Base-by-base conservation (phyloP, 1,140 invertebrate genomes). In the Triops longicaudatus region DNA sequence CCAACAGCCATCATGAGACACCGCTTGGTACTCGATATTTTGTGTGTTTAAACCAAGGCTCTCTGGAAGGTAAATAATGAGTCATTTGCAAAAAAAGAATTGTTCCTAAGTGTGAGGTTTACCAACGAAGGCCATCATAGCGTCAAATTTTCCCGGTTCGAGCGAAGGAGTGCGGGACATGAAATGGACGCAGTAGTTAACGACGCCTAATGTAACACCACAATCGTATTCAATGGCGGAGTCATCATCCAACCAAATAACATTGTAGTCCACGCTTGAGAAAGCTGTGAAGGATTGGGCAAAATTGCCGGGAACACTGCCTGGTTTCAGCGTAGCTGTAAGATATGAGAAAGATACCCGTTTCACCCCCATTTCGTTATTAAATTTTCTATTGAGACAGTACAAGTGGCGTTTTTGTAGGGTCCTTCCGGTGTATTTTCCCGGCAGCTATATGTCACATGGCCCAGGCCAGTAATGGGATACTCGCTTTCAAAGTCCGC, bases 151-250 rank as follows among this genome's bases (percentile, higher is more conserved):
- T 0, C 73, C 77, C 4, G 74, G 27, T 26, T 79, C 72, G 4
- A 82, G 79, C 9, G 78, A 78, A 2, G 82, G 81, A 12, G 79
- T 82, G 12, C 83, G 78, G 0, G 83, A 81, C 79, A 84, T 80
- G 72, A 84, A 80, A 77, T 84, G 83, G 11, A 84, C 78, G 78
- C 83, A 84, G 78, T 84, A 84, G 75, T 84, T 82, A 17, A 81
- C 80, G 2, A 80, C 72, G 10, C 82, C 81, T 1, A 82, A 43
- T 26, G 80, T 50, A 17, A 74, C 79, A 0, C 77, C 78, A 73
- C 83, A 84, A 79, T 84, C 83, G 71, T 84, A 84, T 77, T 84
- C 83, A 3, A 84, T 81, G 4, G 82, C 82, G 11, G 81, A 80
- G 27, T 82, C 80, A 28, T 83, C 82, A 75, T 83, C 82, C 1